A percentile compares a stretch with the other conserved stretches of the same genome.
phyloP scores from a whole-genome alignment of 1,140 invertebrate species.

The Rhynchophorus ferrugineus region DNA sequence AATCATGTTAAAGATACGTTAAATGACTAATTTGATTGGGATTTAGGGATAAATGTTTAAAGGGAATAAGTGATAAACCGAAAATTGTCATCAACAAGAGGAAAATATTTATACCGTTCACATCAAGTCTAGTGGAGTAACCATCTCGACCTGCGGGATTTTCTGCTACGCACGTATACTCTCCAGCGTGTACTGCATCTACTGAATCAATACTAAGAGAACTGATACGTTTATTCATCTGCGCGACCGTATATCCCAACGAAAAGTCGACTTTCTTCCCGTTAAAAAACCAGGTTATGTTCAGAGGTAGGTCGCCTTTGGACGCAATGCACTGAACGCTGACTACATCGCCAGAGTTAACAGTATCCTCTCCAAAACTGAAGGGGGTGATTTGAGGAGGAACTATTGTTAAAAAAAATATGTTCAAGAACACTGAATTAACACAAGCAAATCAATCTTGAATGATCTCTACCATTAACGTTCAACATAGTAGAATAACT shows the following conservation, averaged over 20 bases:
- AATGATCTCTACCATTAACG: conserved; percentile 57
- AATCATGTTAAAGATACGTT: neutral
- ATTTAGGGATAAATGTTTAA: neutral
- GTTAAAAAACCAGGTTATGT: conserved; percentile 54
- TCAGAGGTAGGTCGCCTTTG: conserved; percentile 68
- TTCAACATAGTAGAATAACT: conserved; percentile 54
- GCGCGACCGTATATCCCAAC: conserved; percentile 39
- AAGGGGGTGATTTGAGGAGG: conserved; percentile 37
- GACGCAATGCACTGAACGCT: conserved; percentile 64
- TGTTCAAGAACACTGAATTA: too few species aligned
- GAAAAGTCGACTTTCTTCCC: conserved; percentile 30
- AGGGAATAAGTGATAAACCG: conserved; percentile 22
- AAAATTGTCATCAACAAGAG: conserved; percentile 6
- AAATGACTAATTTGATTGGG: neutral
- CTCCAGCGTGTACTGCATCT: conserved; percentile 50
- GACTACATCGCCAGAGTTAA: conserved; percentile 62
- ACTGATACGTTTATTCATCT: conserved; percentile 48
- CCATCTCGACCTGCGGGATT: conserved; percentile 55
- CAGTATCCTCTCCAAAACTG: conserved; percentile 50
- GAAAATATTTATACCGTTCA: conserved; percentile 22
- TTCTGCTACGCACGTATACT: conserved; percentile 55
- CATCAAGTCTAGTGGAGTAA: conserved; percentile 17
- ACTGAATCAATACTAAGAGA: conserved; percentile 53
- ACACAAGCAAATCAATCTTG: too few species aligned
- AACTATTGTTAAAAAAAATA: conserved; percentile 27